phyloP scores from a whole-genome alignment of 2,797 vertebrate species.

The Scolopax rusticola region DNA sequence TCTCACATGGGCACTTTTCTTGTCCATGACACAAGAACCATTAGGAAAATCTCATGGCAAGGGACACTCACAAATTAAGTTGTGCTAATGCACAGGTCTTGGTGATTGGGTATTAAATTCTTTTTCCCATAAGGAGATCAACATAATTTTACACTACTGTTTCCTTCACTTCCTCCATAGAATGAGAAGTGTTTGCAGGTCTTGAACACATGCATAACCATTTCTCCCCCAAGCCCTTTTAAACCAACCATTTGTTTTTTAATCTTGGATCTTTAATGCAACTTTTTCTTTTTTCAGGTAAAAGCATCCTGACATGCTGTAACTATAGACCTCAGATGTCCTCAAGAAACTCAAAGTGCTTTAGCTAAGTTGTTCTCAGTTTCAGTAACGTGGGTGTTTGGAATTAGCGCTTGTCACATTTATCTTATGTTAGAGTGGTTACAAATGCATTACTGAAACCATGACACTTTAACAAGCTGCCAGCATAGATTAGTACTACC shows the following conservation, averaged over 20 bases:
- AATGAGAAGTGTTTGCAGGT: background rate
- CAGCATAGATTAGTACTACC: slow-evolving; percentile 25
- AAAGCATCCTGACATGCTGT: background rate
- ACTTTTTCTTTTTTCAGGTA: slow-evolving; percentile 8
- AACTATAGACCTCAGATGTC: slow-evolving; percentile 34
- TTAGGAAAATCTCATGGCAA: background rate
- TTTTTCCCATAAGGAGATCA: background rate
- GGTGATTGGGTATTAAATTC: background rate
- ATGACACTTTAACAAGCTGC: slow-evolving; percentile 57
- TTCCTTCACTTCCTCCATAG: background rate
- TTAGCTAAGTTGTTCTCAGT: slow-evolving; percentile 42
- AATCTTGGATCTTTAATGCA: background rate
- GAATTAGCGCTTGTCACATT: slow-evolving; percentile 69
- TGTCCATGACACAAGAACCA: background rate
- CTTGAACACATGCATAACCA: background rate
- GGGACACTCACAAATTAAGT: background rate
- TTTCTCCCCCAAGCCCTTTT: background rate
- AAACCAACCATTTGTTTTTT: background rate
- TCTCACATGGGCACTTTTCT: background rate
- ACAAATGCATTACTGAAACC: slow-evolving; percentile 44
- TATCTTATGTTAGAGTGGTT: slow-evolving; percentile 44
- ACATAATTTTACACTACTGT: background rate
- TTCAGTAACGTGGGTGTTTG: slow-evolving; percentile 29
- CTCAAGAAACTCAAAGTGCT: slow-evolving; percentile 37
- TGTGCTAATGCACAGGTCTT: background rate